Evolutionary conservation across 2,888 invertebrate species (phyloP).

Genomic region (Polydrusus pterygomalis): DNA sequence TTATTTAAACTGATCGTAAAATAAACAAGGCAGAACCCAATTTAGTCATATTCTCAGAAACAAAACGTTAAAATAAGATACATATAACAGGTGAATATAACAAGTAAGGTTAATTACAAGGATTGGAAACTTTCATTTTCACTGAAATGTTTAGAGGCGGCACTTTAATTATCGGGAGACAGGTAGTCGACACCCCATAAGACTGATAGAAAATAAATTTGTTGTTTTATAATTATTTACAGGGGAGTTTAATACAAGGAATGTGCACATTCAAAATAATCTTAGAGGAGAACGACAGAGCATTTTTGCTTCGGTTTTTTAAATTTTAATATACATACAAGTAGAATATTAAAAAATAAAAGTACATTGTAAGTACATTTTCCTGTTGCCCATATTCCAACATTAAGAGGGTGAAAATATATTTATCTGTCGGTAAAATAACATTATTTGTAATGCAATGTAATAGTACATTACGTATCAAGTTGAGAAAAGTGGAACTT

Average conservation of each 20-base stretch:
- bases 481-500: too few relatives aligned
- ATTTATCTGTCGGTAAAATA: too few relatives aligned
- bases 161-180: constrained; percentile 50
- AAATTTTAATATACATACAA: too few relatives aligned
- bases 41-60: constrained; percentile 10
- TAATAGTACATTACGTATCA: too few relatives aligned
- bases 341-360: too few relatives aligned
- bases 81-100: constrained; percentile 34
- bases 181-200: constrained; percentile 51
- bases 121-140: constrained; percentile 52
- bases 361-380: too few relatives aligned
- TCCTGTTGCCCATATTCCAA: too few relatives aligned
- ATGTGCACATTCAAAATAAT: not conserved
- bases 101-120: constrained; percentile 50
- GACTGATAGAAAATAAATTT: constrained; percentile 50
- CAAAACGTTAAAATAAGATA: constrained; percentile 12
- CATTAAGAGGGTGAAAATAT: too few relatives aligned
- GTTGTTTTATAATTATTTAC: constrained; percentile 28
- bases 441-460: too few relatives aligned
- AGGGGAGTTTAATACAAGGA: constrained; percentile 16
- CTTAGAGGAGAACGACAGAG: too few relatives aligned
- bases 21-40: constrained; percentile 6
- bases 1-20: not conserved
- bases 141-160: constrained; percentile 45
- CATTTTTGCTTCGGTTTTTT: too few relatives aligned